These are phyloP conservation scores for Agrypnus murinus DNA, from an alignment of 2,888 invertebrate genomes.

Conservation along the genomic window DNA sequence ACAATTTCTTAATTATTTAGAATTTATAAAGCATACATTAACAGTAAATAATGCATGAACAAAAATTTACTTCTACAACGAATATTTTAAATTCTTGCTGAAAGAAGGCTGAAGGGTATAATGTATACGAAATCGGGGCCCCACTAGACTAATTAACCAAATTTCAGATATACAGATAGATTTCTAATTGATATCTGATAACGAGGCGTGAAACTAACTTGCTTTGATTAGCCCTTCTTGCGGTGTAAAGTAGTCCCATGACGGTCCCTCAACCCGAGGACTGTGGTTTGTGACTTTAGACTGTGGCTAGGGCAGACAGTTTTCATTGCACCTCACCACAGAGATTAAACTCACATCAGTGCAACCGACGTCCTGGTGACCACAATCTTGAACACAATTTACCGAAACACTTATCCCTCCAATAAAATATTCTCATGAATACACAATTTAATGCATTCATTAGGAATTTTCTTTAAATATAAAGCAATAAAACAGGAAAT, in stretches of 20 bases:
- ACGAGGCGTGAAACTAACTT: slow-evolving; percentile 9
- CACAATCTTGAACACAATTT: slow-evolving; percentile 22
- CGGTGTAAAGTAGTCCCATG: slow-evolving; percentile 41
- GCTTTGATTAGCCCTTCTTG: slow-evolving; percentile 31
- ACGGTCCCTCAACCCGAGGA: slow-evolving; percentile 47
- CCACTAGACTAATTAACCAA: no score
- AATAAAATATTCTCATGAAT: not conserved
- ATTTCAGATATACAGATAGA: not conserved
- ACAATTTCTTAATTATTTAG: no score
- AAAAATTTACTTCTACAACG: no score
- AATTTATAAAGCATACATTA: no score
- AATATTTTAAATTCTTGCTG: no score
- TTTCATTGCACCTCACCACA: slow-evolving; percentile 48
- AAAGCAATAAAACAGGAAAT: not conserved
- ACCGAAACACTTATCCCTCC: not conserved
- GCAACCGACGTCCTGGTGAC: slow-evolving; percentile 39
- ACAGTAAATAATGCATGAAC: no score
- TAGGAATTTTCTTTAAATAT: not conserved
- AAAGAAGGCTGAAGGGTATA: no score
- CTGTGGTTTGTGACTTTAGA: slow-evolving; percentile 49
- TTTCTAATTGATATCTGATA: slow-evolving; percentile 29
- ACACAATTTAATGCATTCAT: not conserved
- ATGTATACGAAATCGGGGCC: no score
- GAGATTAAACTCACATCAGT: slow-evolving; percentile 42
- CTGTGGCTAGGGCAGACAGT: slow-evolving; percentile 47